phyloP scores from a whole-genome alignment of 1,140 invertebrate species.

The Pantala flavescens region DNA sequence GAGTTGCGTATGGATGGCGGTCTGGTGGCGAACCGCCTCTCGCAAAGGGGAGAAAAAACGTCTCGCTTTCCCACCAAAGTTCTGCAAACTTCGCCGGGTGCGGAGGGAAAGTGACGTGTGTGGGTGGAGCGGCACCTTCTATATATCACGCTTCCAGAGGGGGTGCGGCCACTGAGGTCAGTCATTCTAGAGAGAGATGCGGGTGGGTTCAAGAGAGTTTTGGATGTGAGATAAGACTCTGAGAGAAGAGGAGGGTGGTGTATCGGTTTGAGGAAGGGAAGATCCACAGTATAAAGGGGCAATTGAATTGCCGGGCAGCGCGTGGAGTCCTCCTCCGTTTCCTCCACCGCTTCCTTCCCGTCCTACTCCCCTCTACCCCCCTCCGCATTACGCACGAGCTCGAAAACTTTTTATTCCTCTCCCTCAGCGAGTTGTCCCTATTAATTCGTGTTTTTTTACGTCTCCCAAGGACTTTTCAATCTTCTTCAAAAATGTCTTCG shows the following conservation, averaged over 20 bases:
- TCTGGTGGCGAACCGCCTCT: not conserved
- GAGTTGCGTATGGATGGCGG: no score
- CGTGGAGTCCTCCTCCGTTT: not conserved
- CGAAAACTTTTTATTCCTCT: not conserved
- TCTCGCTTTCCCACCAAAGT: no score
- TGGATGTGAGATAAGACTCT: not conserved
- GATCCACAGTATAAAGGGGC: slow-evolving; percentile 3
- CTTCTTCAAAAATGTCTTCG: no score
- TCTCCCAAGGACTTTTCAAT: no score
- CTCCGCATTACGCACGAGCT: not conserved
- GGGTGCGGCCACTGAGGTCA: no score
- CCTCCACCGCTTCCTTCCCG: no score
- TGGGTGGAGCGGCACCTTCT: no score
- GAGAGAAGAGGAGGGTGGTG: not conserved
- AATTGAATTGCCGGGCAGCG: not conserved
- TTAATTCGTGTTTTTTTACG: no score
- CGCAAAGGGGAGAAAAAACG: not conserved
- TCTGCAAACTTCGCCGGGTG: no score
- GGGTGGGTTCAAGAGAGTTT: not conserved
- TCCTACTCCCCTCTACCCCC: not conserved
- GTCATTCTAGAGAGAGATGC: not conserved
- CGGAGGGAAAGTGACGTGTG: not conserved
- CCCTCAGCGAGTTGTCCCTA: not conserved
- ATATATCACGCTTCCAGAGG: no score
- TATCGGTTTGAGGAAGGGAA: not conserved